Evolutionary conservation across 2,797 vertebrate genomes (phyloP).

Genomic region (Acanthornis magna): DNA sequence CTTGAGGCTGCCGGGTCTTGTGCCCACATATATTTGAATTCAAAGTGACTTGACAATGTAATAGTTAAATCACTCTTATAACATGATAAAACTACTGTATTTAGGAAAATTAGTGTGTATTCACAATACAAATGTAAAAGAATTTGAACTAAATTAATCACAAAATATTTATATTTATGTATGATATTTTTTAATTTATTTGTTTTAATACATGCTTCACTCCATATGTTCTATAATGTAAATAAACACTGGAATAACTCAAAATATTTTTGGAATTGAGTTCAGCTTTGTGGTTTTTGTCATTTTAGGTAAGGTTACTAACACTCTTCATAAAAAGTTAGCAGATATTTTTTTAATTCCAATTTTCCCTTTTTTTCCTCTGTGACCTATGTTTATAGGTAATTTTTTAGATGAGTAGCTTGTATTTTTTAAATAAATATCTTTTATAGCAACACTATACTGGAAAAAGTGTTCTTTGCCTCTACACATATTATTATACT

Average conservation of each 20-base stretch:
- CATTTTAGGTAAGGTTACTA: neutral
- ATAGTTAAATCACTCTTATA: neutral
- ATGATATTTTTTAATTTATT: neutral
- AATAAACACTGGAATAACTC: neutral
- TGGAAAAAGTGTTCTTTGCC: neutral
- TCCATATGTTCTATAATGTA: neutral
- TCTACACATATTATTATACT: neutral
- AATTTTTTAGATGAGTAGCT: neutral
- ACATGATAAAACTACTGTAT: neutral
- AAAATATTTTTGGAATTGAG: neutral
- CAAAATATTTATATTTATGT: neutral
- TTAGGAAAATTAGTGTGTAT: neutral
- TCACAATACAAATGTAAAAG: neutral
- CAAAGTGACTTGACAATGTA: neutral
- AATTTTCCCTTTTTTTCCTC: neutral
- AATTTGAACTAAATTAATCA: neutral
- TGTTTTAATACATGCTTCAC: neutral
- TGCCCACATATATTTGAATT: neutral
- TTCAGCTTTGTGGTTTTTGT: neutral
- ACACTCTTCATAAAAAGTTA: neutral
- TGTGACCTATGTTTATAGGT: neutral
- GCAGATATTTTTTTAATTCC: neutral
- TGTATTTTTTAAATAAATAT: accelerated
- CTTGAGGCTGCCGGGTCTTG: neutral
- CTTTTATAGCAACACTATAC: neutral